phyloP scores from a whole-genome alignment of 2,888 invertebrate species.

The Lepeophtheirus nordmannii region DNA sequence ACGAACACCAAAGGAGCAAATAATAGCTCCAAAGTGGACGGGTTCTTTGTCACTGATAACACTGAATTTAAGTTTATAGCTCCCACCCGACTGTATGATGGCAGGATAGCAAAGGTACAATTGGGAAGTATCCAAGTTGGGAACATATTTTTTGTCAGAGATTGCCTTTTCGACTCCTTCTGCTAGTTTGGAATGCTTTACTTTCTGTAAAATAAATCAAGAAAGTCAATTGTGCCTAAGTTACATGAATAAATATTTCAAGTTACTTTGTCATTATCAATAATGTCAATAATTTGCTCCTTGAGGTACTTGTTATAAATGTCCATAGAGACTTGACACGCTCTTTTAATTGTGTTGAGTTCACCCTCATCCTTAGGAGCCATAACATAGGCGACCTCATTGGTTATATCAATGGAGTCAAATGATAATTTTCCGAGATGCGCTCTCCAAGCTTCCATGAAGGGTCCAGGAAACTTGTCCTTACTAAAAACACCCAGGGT shows the following conservation, averaged over 20 bases:
- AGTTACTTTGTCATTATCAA: slow-evolving; percentile 79
- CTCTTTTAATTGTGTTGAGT: slow-evolving; percentile 72
- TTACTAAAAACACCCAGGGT: slow-evolving; percentile 75
- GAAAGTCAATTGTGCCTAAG: background rate
- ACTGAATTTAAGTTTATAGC: slow-evolving; percentile 91
- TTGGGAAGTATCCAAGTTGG: slow-evolving; percentile 63
- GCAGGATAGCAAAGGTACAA: slow-evolving; percentile 97
- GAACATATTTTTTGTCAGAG: slow-evolving; percentile 84
- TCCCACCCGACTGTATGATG: slow-evolving; percentile 97
- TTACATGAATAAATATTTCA: no score
- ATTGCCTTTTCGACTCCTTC: slow-evolving; percentile 86
- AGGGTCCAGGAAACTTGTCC: slow-evolving; percentile 82
- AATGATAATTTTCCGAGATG: slow-evolving; percentile 31
- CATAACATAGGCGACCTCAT: slow-evolving; percentile 68
- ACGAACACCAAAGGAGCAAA: slow-evolving; percentile 80
- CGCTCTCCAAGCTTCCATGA: slow-evolving; percentile 77
- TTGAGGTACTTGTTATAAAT: slow-evolving; percentile 90
- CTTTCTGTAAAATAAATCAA: slow-evolving; percentile 48
- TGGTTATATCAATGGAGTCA: slow-evolving; percentile 53
- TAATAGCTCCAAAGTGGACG: slow-evolving; percentile 87
- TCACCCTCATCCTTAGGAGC: slow-evolving; percentile 89
- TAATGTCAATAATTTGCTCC: slow-evolving; percentile 95
- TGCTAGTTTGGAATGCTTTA: slow-evolving; percentile 75
- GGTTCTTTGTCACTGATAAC: slow-evolving; percentile 77
- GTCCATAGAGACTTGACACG: slow-evolving; percentile 79